A percentile compares a stretch with the other conserved stretches of the same genome.
These are phyloP conservation scores for Epirrita christyi DNA, from an alignment of 2,888 invertebrate species.

Conservation along the genomic window DNA sequence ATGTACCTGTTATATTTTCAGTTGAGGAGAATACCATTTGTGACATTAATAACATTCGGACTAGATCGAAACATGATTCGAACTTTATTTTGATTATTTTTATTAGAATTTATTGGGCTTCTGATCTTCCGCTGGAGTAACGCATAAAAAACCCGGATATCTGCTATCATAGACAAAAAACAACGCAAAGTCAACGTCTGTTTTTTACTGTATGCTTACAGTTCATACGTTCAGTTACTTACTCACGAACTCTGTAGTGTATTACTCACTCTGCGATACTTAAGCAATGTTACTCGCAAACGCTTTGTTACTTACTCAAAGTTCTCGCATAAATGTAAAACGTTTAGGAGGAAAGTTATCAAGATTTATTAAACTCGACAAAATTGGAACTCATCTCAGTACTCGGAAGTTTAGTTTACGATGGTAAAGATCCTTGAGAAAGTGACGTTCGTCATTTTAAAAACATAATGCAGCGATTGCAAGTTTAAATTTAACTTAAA, in stretches of 20 bases:
- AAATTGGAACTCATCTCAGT: slow-evolving; percentile 5
- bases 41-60: too few species aligned
- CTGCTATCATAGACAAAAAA: too few species aligned
- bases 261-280: not conserved
- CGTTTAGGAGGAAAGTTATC: slow-evolving; percentile 2
- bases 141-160: too few species aligned
- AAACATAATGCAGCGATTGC: not conserved
- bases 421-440: not conserved
- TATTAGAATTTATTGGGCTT: too few species aligned
- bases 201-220: not conserved
- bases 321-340: slow-evolving; percentile 5
- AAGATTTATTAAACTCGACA: slow-evolving; percentile 10
- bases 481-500: too few species aligned
- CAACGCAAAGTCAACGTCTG: too few species aligned
- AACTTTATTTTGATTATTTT: too few species aligned
- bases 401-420: not conserved
- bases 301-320: not conserved
- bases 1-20: too few species aligned
- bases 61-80: too few species aligned
- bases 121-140: too few species aligned
- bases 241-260: not conserved
- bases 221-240: not conserved
- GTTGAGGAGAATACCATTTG: too few species aligned
- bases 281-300: not conserved
- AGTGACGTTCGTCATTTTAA: too few species aligned